Base-by-base conservation (phyloP, 2,888 invertebrate species). In the Aradus depressus region DNA sequence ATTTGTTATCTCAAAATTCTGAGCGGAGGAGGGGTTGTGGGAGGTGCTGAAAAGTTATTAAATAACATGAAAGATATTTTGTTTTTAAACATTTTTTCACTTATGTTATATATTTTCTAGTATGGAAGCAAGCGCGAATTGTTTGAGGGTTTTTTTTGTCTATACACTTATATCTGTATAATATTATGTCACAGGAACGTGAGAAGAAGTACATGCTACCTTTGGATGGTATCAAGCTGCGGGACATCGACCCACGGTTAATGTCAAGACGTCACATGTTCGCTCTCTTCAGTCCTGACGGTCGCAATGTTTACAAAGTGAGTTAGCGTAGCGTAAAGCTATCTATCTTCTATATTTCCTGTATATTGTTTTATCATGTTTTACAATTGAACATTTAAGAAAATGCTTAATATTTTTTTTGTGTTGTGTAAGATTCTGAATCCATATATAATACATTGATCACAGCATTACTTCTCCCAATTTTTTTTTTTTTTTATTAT, bases 141-240 rank as follows among this genome's bases (percentile, higher is more conserved):
- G 8, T 28, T 28, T 28, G 8, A 28, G 12, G 10, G 12, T 42
- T 42, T 23, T 3, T 12, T 35, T 47, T 14, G n/a, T 38, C 8
- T 26, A 12, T 28, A 16, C n/a, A 3, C 25, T 47, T 26, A 10
- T 47, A 18, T 14, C 8, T 35, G n/a, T 32, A 18, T 38, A 44
- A 34, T 25, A 31, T n/a, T n/a, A n/a, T n/a, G n/a, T n/a, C 41
- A 41, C 62, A 81, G 79, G 98, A 99, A 71, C 84, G 93, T 62
- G 98, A 99, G 70, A 98, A 98, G 77, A 98, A 97, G 69, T 99
- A 92, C 72, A 96, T 98, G 96, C 73, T 99, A 68, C 91, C 93
- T 44, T 72, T 99, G 68, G 98, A 99, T 72, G 92, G 91, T 54
- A 77, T 99, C 62, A 97, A 93, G 74, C 75, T 99, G 63, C 79